phyloP scores from a whole-genome alignment of 1,140 invertebrate species.

The Theocolax elegans region DNA sequence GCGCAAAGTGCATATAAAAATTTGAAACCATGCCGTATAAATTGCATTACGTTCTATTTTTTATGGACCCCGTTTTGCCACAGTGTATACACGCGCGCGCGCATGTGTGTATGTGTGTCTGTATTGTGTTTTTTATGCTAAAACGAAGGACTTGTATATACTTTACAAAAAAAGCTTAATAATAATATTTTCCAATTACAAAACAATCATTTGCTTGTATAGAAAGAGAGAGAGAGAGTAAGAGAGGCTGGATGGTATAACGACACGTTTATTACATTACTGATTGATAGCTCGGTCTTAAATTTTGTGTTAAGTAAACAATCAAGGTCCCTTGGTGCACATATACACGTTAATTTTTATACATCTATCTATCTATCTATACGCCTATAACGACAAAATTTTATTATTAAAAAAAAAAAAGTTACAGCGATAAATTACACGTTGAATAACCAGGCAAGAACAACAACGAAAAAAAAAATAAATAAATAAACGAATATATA shows the following conservation, averaged over 20 bases:
- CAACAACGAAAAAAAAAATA: neutral
- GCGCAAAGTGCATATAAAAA: no score
- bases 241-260: no score
- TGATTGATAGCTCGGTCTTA: neutral
- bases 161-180: no score
- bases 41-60: constrained; percentile 8
- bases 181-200: no score
- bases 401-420: neutral
- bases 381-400: neutral
- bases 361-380: no score
- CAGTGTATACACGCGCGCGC: no score
- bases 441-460: neutral
- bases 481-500: neutral
- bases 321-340: neutral
- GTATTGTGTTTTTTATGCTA: constrained; percentile 9
- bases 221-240: no score
- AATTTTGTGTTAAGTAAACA: constrained; percentile 1
- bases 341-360: no score
- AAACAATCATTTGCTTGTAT: no score
- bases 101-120: no score
- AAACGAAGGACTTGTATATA: constrained; percentile 5
- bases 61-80: neutral
- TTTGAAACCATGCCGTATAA: no score
- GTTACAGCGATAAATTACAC: neutral
- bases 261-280: neutral